Percentiles rank a stretch among this genome's conserved stretches.
phyloP scores from a whole-genome alignment of 2,797 vertebrate species.

The Pseudomugil gertrudae region DNA sequence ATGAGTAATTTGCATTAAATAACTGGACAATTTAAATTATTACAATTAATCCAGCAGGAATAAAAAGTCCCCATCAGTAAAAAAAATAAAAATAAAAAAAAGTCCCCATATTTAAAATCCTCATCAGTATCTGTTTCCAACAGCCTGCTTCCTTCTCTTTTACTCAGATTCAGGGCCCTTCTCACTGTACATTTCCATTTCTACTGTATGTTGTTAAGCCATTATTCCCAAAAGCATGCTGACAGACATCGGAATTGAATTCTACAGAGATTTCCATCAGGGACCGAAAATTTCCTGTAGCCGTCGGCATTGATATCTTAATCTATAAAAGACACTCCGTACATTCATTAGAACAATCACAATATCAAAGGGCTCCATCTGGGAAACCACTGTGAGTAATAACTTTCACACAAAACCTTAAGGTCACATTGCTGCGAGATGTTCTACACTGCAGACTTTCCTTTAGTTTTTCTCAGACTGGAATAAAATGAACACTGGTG shows the following conservation, averaged over 20 bases:
- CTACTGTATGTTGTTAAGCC: constrained; percentile 38
- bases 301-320: constrained; percentile 54
- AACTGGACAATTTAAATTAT: background rate
- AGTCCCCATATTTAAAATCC: background rate
- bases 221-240: constrained; percentile 44
- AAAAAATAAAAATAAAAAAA: too few relatives aligned
- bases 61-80: too few relatives aligned
- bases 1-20: background rate
- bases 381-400: constrained; percentile 42
- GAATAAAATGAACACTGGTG: constrained; percentile 40
- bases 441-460: constrained; percentile 20
- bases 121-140: background rate
- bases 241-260: constrained; percentile 56
- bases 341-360: constrained; percentile 61
- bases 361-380: constrained; percentile 66
- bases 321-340: constrained; percentile 56
- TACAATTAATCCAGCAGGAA: constrained; percentile 6
- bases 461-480: constrained; percentile 25
- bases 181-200: constrained; percentile 39
- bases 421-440: constrained; percentile 48
- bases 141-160: constrained; percentile 14
- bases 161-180: constrained; percentile 6
- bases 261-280: constrained; percentile 63
- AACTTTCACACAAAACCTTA: constrained; percentile 49
- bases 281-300: constrained; percentile 65